Percentiles rank a stretch among this genome's conserved stretches.
Evolutionary conservation across 2,797 vertebrate species (phyloP).

Genomic region (Megalops cyprinoides): DNA sequence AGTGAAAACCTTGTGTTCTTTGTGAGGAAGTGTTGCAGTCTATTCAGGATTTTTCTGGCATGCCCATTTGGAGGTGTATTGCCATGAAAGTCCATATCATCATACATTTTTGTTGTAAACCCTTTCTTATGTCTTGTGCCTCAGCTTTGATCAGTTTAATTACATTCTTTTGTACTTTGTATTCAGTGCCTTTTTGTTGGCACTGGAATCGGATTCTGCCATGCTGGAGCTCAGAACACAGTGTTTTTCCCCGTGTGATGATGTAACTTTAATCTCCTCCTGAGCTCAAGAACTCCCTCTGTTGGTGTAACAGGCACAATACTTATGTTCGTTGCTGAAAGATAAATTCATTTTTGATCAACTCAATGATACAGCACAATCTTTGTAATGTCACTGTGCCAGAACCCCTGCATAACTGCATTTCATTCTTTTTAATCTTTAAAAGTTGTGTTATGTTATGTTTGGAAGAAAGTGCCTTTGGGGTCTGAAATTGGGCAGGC

Average conservation of each 20-base stretch:
- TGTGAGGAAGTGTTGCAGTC: background rate
- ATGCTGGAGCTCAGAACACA: background rate
- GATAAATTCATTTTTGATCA: background rate
- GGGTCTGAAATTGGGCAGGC: background rate
- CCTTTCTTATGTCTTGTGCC: background rate
- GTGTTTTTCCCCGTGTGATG: background rate
- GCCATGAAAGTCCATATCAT: background rate
- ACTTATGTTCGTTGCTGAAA: background rate
- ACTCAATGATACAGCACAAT: background rate
- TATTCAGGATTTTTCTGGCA: background rate
- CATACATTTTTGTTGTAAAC: background rate
- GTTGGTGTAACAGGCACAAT: slow-evolving; percentile 17
- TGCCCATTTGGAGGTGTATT: background rate
- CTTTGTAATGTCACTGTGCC: background rate
- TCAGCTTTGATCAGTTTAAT: background rate
- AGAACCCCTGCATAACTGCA: background rate
- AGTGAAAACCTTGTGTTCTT: background rate
- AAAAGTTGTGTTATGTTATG: background rate
- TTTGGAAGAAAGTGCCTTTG: slow-evolving; percentile 15
- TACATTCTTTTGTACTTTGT: background rate
- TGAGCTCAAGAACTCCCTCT: slow-evolving; percentile 9
- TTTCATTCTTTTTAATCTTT: slow-evolving; percentile 1
- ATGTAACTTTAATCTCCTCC: background rate
- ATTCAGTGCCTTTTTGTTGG: background rate
- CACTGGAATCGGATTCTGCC: background rate